Conservation (phyloP, 2,797 vertebrate genomes). For the Enteromius trimaculatus region DNA sequence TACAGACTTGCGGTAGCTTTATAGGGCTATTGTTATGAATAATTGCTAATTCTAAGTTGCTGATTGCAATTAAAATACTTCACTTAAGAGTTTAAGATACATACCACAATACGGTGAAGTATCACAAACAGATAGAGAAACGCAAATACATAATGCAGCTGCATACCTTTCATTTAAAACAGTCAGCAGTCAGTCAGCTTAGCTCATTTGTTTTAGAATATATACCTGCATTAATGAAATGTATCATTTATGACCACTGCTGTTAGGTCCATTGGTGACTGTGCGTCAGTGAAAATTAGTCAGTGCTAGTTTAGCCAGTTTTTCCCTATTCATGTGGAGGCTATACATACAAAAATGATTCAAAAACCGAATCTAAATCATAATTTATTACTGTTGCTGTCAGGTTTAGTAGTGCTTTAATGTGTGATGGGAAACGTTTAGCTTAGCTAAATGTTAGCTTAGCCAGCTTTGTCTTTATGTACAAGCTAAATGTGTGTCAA, state of each 20-base stretch:
- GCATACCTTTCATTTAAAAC: neutral
- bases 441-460: too few relatives aligned
- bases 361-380: neutral
- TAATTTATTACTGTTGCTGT: too few relatives aligned
- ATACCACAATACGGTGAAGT: neutral
- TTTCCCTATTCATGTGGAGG: neutral
- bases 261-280: neutral
- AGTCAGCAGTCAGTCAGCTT: neutral
- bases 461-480: too few relatives aligned
- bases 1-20: neutral
- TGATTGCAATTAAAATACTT: neutral
- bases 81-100: neutral
- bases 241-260: neutral
- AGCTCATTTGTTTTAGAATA: neutral
- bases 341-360: too few relatives aligned
- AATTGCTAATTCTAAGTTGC: neutral
- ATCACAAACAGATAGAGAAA: neutral
- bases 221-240: neutral
- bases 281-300: neutral
- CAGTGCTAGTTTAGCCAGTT: neutral
- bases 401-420: too few relatives aligned
- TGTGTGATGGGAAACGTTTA: too few relatives aligned
- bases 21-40: neutral
- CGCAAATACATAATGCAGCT: neutral
- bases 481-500: too few relatives aligned